Base-by-base conservation (phyloP, 2,888 invertebrate species). In the Scaptomyza reducta region DNA sequence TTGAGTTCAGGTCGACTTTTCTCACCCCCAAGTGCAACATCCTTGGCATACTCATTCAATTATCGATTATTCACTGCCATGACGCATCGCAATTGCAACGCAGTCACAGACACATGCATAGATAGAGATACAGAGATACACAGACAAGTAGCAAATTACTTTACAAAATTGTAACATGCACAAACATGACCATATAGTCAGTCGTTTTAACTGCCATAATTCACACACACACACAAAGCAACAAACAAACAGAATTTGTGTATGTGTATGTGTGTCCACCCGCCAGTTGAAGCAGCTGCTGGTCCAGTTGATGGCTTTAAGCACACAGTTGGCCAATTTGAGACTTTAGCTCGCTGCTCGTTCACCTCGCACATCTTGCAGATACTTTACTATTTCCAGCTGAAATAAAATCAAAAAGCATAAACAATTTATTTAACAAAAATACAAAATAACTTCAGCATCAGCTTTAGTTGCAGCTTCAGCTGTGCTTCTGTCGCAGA, bases 121-220 rank as follows among this genome's bases (percentile, higher is more conserved):
- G 16, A 49, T 38, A 46, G 22, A 18, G 56, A 45, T 29, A 61
- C n/a, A 46, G 22, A 18, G 56, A 45, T 29, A 61, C n/a, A 51
- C 33, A 40, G 58, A 72, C 68, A 74, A 61, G 62, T 65, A 72
- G 70, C 74, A 69, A 74, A 78, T 76, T 77, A 71, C 79, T 71
- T 72, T 60, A 74, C 66, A 68, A 74, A 82, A 82, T 70, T 81
- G 82, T 82, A 79, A 70, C 84, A 84, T 76, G 78, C 66, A 64
- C 81, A 79, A 83, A 84, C 77, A 70, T 76, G 81, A 79, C 35
- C 84, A 84, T 66, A 76, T 63, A 76, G 81, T 74, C 58, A 67
- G 79, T 74, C 55, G 69, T 42, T 49, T 16, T 42, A 60, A 33
- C 60, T 72, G 82, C 78, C 78, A 79, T 83, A 77, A 77, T 82